Evolutionary conservation across 2,888 invertebrate species (phyloP).

Genomic region (Melikaiella ostensackeni): DNA sequence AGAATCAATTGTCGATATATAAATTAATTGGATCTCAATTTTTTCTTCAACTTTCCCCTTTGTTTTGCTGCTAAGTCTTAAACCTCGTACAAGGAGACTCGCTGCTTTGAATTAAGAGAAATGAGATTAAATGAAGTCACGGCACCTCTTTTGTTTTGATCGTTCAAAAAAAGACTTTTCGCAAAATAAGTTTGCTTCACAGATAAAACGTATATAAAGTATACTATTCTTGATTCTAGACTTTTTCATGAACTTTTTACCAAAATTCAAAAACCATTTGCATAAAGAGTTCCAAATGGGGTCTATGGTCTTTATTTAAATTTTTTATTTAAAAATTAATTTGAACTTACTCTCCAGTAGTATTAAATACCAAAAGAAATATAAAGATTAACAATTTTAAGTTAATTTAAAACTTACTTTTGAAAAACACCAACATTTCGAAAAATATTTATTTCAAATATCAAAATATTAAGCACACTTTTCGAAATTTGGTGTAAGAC

Average conservation of each 20-base stretch:
- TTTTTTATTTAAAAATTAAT: not conserved
- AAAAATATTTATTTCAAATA: not conserved
- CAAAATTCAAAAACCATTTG: too few relatives aligned
- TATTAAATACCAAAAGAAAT: not conserved
- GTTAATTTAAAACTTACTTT: not conserved
- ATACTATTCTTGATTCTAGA: conserved; percentile 1
- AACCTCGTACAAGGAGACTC: conserved; percentile 1
- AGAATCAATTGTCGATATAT: not conserved
- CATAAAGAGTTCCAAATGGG: too few relatives aligned
- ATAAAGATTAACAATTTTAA: too few relatives aligned
- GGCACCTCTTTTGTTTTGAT: not conserved
- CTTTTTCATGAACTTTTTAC: not conserved
- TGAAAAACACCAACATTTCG: not conserved
- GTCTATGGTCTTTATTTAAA: not conserved
- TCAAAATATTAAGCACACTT: not conserved
- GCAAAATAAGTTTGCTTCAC: not conserved
- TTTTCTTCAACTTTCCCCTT: too few relatives aligned
- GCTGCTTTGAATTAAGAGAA: not conserved
- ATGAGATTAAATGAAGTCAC: not conserved
- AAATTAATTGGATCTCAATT: not conserved
- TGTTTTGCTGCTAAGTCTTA: conserved; percentile 7
- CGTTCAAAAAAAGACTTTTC: not conserved
- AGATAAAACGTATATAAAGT: not conserved
- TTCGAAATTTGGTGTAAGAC: not conserved
- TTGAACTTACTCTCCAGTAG: not conserved